A percentile compares a stretch with the other conserved stretches of the same genome.
These are phyloP conservation scores for Achroia grisella DNA, from an alignment of 1,140 invertebrate genomes.

Conservation along the genomic window DNA sequence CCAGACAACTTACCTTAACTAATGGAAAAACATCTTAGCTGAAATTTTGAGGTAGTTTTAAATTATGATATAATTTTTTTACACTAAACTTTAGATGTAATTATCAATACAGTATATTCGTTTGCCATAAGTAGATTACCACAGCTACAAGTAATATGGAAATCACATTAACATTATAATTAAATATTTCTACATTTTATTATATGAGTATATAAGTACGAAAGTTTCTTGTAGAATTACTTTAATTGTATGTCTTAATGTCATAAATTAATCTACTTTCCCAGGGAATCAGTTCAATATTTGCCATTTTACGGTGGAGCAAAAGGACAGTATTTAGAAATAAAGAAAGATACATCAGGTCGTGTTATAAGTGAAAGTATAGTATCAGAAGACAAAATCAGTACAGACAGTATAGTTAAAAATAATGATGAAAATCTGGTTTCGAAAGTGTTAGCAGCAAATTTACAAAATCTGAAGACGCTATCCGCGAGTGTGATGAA, in stretches of 20 bases:
- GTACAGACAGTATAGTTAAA: conserved; percentile 51
- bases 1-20: too few species aligned
- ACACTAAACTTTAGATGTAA: too few species aligned
- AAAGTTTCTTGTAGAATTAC: too few species aligned
- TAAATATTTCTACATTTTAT: too few species aligned
- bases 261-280: conserved; percentile 6
- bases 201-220: too few species aligned
- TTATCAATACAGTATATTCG: too few species aligned
- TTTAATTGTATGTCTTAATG: background rate
- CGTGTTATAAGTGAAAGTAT: conserved; percentile 69
- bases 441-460: conserved; percentile 42
- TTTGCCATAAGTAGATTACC: too few species aligned
- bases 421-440: conserved; percentile 48
- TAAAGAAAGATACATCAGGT: conserved; percentile 72
- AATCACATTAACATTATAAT: too few species aligned
- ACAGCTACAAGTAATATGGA: too few species aligned
- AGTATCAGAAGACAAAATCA: conserved; percentile 55
- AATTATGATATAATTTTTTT: too few species aligned
- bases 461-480: conserved; percentile 38
- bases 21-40: too few species aligned
- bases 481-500: conserved; percentile 37
- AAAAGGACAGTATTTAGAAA: conserved; percentile 77
- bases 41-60: too few species aligned
- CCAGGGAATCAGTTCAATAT: conserved; percentile 41
- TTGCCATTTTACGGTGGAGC: conserved; percentile 80